Percentiles rank a stretch among this genome's conserved stretches.
phyloP scores from a whole-genome alignment of 1,140 invertebrate genomes.

The Eurosta solidaginis region DNA sequence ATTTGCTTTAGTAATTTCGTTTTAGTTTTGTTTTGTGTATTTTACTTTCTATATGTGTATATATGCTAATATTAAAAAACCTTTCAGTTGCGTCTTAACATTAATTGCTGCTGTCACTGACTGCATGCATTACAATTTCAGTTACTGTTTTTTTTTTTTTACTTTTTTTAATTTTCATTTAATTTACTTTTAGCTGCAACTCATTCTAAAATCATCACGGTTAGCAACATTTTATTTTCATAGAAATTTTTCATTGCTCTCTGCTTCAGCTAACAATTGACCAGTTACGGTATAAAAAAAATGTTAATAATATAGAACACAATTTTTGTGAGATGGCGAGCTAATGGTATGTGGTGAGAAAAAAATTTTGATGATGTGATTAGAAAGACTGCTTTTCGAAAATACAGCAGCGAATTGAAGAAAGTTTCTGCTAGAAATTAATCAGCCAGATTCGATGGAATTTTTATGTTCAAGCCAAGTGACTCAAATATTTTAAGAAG shows the following conservation, averaged over 20 bases:
- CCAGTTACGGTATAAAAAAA: neutral
- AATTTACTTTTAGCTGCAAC: neutral
- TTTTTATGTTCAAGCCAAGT: too few species aligned
- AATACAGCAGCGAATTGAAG: too few species aligned
- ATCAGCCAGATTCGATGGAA: too few species aligned
- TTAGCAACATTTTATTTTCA: neutral
- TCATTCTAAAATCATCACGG: neutral
- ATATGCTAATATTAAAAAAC: constrained; percentile 23
- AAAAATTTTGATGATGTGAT: too few species aligned
- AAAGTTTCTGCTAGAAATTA: too few species aligned
- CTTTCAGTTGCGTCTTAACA: constrained; percentile 28
- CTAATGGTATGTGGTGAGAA: too few species aligned
- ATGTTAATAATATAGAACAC: neutral
- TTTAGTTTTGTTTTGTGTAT: neutral
- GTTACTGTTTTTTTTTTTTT: neutral
- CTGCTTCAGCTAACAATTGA: neutral
- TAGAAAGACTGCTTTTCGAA: too few species aligned
- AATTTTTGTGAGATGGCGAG: neutral
- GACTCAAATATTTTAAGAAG: too few species aligned
- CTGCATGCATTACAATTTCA: neutral
- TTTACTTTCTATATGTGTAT: neutral
- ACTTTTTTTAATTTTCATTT: neutral
- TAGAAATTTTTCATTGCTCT: neutral
- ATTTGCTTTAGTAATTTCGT: neutral
- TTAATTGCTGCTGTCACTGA: neutral